Conservation (phyloP, 2,888 invertebrate species). For the Salticus scenicus region DNA sequence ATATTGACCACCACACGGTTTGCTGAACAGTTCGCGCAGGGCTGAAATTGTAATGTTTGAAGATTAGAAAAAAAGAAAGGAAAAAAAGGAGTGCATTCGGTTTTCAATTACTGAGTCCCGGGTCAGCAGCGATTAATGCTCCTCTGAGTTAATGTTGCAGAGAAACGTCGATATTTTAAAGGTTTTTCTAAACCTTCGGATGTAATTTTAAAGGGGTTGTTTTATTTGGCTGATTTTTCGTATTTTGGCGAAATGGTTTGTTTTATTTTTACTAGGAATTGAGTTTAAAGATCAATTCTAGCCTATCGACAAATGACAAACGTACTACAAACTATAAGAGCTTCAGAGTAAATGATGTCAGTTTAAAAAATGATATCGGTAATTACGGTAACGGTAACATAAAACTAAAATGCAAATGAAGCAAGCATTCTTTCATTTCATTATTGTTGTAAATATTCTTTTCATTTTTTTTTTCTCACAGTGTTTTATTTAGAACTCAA, state of each 20-base stretch:
- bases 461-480: no score
- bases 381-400: no score
- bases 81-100: constrained; percentile 41
- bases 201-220: not conserved
- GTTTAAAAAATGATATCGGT: no score
- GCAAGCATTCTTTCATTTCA: no score
- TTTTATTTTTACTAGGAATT: no score
- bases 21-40: constrained; percentile 41
- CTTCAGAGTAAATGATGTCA: no score
- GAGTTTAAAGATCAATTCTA: no score
- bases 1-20: constrained; percentile 67
- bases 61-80: constrained; percentile 14
- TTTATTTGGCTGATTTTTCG: constrained; percentile 20
- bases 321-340: no score
- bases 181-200: constrained; percentile 31
- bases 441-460: no score
- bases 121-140: constrained; percentile 61
- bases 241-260: not conserved
- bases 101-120: constrained; percentile 56
- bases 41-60: constrained; percentile 46
- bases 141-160: constrained; percentile 64
- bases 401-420: no score
- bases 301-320: no score
- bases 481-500: no score
- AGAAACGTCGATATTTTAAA: constrained; percentile 60